Base-by-base conservation (phyloP, 2,888 invertebrate species). In the Heterodera filipjevi region DNA sequence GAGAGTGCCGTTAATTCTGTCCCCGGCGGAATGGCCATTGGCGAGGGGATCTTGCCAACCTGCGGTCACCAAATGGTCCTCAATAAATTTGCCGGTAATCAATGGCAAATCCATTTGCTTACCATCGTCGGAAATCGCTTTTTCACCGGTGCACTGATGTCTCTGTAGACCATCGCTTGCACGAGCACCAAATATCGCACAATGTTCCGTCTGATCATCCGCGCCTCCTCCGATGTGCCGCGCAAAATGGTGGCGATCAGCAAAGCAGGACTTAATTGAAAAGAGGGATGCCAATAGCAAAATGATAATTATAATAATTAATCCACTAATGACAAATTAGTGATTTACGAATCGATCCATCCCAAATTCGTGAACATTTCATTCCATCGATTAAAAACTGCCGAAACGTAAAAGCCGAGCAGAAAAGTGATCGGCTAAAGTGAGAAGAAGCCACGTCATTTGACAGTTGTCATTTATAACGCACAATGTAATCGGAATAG, bases 391-490 rank as follows among this genome's bases (percentile, higher is more conserved):
- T 66, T 74, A 53, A 86, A 88, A 8, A 88, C 87, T 3, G 86
- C 84, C 5, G 86, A 85, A 1, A 88, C 88, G 78, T 87, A 88
- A 80, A 88, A 88, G 22, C 88, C 88, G 30, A 87, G 84, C 85
- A 86, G 86, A 75, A 86, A 87, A 8, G 86, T 86, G 35, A 81
- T 75, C 46, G 81, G 81, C 75, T 75, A 33, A 74, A 16, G 35
- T 6, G 22, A 16, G 46, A 16, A 49, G 14, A 39, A 72, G 19
- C 32, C 16, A 72, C n/a, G n/a, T n/a, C n/a, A 22, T 8, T 22
- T n/a, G 10, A 16, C 49, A 72, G 22, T 30, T 72, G 1, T 44
- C 19, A 44, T 73, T 73, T 8, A 30, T 27, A 84, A 33, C 64
- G 8, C 30, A 75, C 75, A 79, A 87, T 87, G 75, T 85, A 88